These are phyloP conservation scores for Drosophila trapezifrons DNA, from an alignment of 1,140 invertebrate species.

Conservation along the genomic window DNA sequence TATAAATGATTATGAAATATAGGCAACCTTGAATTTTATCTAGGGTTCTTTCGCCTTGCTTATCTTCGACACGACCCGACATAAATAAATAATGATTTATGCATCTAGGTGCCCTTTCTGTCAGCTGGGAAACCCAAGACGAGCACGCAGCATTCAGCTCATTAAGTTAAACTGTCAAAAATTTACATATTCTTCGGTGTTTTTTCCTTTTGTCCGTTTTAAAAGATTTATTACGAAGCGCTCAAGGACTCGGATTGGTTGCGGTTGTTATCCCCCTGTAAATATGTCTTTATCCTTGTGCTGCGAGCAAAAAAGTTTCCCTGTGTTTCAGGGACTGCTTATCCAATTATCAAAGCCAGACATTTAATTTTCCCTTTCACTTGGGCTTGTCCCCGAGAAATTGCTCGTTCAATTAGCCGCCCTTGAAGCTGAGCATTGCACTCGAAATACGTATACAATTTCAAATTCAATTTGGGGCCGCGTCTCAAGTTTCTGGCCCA, in stretches of 20 bases:
- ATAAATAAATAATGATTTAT: constrained; percentile 81
- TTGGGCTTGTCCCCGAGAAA: constrained; percentile 40
- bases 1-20: constrained; percentile 22
- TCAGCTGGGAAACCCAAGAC: constrained; percentile 31
- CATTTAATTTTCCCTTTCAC: constrained; percentile 68
- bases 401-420: constrained; percentile 61
- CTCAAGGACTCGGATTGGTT: constrained; percentile 25
- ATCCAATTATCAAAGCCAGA: constrained; percentile 64
- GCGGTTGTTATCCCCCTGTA: constrained; percentile 34
- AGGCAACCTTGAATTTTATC: constrained; percentile 1
- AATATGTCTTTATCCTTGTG: constrained; percentile 20
- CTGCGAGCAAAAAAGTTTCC: constrained; percentile 25
- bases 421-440: constrained; percentile 53
- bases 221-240: constrained; percentile 63
- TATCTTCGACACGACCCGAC: constrained; percentile 59
- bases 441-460: constrained; percentile 30
- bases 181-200: constrained; percentile 64
- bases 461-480: constrained; percentile 49
- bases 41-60: constrained; percentile 21
- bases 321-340: constrained; percentile 46
- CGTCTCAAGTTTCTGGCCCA: constrained; percentile 51
- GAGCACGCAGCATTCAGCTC: constrained; percentile 38
- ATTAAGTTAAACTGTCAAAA: constrained; percentile 80
- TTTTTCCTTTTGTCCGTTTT: constrained; percentile 9
- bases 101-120: constrained; percentile 31